Conservation (phyloP, 2,797 vertebrate genomes). For the Novumbra hubbsi region DNA sequence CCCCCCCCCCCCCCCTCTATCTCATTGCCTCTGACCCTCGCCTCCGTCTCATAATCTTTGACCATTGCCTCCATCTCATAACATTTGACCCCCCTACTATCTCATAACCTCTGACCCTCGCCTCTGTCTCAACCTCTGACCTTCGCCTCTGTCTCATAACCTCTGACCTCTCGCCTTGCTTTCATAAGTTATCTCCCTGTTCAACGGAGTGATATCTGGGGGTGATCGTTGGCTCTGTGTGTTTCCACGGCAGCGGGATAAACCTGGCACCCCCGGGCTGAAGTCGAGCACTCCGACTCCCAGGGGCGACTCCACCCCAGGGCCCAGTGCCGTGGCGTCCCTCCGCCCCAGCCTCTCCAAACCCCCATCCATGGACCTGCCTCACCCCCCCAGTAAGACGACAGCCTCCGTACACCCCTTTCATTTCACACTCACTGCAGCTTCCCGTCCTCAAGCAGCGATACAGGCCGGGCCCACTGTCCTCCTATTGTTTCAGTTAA, state of each 20-base stretch:
- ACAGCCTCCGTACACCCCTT: neutral
- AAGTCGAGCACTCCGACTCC: constrained; percentile 95
- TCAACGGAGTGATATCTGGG: constrained; percentile 1
- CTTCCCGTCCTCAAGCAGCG: neutral
- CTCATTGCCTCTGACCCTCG: neutral
- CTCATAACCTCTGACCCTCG: neutral
- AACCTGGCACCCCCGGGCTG: constrained; percentile 89
- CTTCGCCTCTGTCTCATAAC: too few relatives aligned
- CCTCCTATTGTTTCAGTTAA: neutral
- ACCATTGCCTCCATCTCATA: too few relatives aligned
- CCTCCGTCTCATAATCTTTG: too few relatives aligned
- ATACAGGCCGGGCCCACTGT: neutral
- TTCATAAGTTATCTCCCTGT: neutral
- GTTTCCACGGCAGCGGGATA: constrained; percentile 83
- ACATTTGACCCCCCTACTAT: too few relatives aligned
- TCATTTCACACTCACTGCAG: neutral
- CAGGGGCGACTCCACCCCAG: constrained; percentile 89
- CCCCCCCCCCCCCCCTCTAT: too few relatives aligned
- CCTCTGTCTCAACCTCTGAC: neutral
- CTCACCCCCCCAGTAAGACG: constrained; percentile 86
- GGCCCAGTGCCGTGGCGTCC: constrained; percentile 86
- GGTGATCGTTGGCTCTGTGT: neutral
- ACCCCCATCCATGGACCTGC: constrained; percentile 88
- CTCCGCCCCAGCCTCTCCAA: constrained; percentile 88
- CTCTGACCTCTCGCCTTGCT: neutral